These are phyloP conservation scores for Cephalophus harveyi DNA, from an alignment of 2,113 vertebrate genomes.

Conservation along the genomic window DNA sequence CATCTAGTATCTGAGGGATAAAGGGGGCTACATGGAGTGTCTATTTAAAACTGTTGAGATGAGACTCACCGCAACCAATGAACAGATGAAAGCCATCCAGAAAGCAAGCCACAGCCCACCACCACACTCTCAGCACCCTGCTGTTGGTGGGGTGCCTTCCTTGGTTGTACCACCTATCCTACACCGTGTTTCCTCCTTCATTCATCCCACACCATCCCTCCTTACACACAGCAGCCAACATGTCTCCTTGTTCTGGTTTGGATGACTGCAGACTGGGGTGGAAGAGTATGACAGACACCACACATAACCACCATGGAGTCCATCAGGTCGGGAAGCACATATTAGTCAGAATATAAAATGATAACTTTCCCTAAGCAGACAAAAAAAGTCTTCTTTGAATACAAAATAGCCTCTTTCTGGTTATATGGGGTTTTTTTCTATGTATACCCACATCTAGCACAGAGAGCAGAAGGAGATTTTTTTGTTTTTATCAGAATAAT, in stretches of 20 bases:
- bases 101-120: not conserved
- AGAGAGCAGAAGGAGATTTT: not conserved
- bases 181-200: not conserved
- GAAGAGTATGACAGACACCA: not conserved
- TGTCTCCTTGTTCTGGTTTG: not conserved
- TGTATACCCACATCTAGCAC: not conserved
- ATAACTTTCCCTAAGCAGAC: not conserved
- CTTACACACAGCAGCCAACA: not conserved
- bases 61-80: not conserved
- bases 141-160: not conserved
- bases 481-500: not conserved
- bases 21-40: not conserved
- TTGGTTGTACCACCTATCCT: too few relatives aligned
- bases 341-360: not conserved
- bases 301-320: not conserved
- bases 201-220: not conserved
- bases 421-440: not conserved
- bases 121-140: not conserved
- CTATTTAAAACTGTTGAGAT: not conserved
- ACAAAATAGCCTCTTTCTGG: not conserved
- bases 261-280: accelerated
- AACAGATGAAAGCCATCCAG: not conserved
- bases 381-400: not conserved
- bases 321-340: not conserved
- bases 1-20: not conserved